Conservation (phyloP, 2,113 vertebrate genomes). For the Mandrillus leucophaeus region DNA sequence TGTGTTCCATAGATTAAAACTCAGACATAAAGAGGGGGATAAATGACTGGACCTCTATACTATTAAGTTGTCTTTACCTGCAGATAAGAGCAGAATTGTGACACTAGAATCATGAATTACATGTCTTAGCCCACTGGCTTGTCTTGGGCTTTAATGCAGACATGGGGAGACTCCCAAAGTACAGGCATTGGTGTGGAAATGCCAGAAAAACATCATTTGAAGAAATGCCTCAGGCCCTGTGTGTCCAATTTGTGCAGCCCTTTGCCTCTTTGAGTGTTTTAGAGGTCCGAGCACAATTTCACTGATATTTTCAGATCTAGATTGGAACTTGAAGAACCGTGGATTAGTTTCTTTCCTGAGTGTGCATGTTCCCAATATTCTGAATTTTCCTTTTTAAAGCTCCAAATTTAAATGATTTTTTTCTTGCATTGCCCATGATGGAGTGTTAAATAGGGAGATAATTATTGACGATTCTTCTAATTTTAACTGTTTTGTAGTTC, state of each 20-base stretch:
- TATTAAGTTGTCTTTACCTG: rapidly evolving
- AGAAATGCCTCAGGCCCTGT: rapidly evolving
- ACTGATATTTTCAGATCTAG: neutral
- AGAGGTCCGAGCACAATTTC: no score
- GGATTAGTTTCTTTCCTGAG: neutral
- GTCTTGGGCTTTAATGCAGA: neutral
- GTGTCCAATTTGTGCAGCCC: rapidly evolving
- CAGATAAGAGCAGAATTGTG: no score
- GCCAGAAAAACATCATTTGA: neutral
- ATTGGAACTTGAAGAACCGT: neutral
- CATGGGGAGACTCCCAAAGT: neutral
- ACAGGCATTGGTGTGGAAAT: neutral
- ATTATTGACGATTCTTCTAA: neutral
- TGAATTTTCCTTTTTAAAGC: neutral
- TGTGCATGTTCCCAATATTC: neutral
- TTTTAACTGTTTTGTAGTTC: neutral
- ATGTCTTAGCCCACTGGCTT: neutral
- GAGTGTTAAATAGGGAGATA: neutral
- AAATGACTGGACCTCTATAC: rapidly evolving
- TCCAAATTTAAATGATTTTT: neutral
- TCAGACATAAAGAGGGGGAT: neutral
- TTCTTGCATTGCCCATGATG: neutral
- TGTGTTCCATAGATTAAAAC: no score
- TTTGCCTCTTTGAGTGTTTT: neutral
- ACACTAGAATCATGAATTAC: neutral